Conservation (phyloP, 2,113 vertebrate genomes). For the Mirounga angustirostris region DNA sequence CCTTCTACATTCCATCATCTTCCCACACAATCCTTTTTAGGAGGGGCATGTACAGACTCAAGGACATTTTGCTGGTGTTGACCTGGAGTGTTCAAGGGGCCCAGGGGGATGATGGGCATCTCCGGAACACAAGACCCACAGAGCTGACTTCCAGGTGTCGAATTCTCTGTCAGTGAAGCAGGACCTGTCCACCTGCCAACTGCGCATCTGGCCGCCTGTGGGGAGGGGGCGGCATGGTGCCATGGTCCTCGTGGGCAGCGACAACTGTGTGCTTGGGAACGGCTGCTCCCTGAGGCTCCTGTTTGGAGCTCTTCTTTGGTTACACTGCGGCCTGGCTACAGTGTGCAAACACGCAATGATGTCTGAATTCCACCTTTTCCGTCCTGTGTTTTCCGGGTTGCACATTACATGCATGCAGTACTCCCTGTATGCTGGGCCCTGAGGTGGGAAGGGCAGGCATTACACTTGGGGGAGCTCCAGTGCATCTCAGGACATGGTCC, state of each 20-base stretch:
- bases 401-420: rapidly evolving
- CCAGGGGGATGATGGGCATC: rapidly evolving
- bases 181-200: rapidly evolving
- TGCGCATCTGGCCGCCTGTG: background rate
- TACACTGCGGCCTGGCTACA: background rate
- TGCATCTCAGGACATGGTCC: background rate
- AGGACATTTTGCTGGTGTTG: background rate
- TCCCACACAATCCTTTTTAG: background rate
- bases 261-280: too few species aligned
- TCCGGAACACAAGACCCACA: too few species aligned
- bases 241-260: rapidly evolving
- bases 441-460: background rate
- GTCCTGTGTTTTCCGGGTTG: background rate
- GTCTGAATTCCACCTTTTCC: background rate
- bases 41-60: background rate
- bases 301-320: background rate
- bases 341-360: background rate
- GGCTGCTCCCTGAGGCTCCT: background rate
- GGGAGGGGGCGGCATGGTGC: background rate
- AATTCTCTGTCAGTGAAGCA: background rate
- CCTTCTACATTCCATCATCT: background rate
- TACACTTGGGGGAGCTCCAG: background rate
- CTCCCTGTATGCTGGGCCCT: too few species aligned
- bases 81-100: background rate
- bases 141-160: background rate